phyloP scores from a whole-genome alignment of 2,113 vertebrate species.

The Heteronetta atricapilla region DNA sequence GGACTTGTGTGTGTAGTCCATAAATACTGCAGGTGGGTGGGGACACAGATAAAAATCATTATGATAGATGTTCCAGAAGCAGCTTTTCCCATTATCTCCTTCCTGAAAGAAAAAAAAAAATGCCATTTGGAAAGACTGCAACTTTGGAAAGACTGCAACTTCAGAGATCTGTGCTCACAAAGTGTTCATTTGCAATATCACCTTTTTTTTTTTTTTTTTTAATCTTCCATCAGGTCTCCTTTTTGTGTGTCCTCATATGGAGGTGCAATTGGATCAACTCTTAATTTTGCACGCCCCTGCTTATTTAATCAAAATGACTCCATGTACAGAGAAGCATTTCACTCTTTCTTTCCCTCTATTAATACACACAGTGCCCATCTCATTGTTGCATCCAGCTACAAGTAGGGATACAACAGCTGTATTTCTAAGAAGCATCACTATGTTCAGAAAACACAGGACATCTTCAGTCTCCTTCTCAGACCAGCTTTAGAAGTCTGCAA shows the following conservation, averaged over 20 bases:
- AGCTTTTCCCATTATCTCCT: background rate
- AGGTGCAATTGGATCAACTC: background rate
- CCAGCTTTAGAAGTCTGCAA: background rate
- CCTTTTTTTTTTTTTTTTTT: background rate
- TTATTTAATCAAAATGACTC: background rate
- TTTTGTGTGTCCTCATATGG: background rate
- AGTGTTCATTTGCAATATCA: background rate
- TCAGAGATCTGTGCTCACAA: background rate
- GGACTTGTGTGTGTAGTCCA: background rate
- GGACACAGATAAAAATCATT: background rate
- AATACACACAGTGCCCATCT: accelerated
- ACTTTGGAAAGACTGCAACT: too few species aligned
- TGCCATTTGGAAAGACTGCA: background rate
- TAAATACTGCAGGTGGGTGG: background rate
- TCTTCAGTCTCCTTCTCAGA: background rate
- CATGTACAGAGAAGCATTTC: background rate
- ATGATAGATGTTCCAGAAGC: background rate
- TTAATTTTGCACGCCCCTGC: background rate
- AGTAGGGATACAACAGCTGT: background rate
- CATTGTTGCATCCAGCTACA: background rate
- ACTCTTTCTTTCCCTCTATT: background rate
- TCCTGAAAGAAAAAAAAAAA: background rate
- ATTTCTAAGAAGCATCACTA: background rate
- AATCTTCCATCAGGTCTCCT: background rate
- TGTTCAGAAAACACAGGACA: background rate